Base-by-base conservation (phyloP, 2,888 invertebrate species). In the Hypercompe scribonia region DNA sequence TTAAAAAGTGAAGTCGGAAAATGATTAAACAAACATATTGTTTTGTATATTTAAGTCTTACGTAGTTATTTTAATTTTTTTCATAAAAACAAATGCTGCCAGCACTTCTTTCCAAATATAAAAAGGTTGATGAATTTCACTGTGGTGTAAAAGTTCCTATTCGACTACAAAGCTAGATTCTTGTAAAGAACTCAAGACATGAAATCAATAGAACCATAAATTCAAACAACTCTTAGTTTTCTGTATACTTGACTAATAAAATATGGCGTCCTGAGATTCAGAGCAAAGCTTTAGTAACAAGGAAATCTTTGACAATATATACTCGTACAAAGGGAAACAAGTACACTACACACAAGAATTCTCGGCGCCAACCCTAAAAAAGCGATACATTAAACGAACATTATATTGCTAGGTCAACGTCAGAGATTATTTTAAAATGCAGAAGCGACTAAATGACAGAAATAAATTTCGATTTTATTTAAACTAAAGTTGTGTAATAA, bases 301-400 rank as follows among this genome's bases (percentile, higher is more conserved):
- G 42, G 46, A 64, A 70, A 70, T 46, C 46, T 34, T 64, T 42
- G 34, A 63, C 63, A 64, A 70, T 34, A 70, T 64, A 70, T 64
- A 46, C 5, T 21, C 46, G 46, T 46, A 70, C 63, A 64, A 63
- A 70, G 69, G 46, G 63, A 28, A 31, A 70, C 33, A 70, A 70
- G 63, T 70, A 70, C 42, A 70, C 63, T 70, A 63, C 42, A 63
- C 18, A 33, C 24, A 63, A 70, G 69, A 63, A 70, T 42, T 21
- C n/a, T 70, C 63, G 70, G 63, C 15, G 54, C 36, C 28, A 69
- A 36, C 61, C 69, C 39, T 39, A 69, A 70, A 70, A 54, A 63
- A 69, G 46, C 61, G 63, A 63, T 63, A 70, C 69, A 70, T 70
- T 70, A 70, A 42, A 70, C 63, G 24, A 70, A 70, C 69, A 70